A percentile compares a stretch with the other conserved stretches of the same genome.
Conservation (phyloP, 2,797 vertebrate genomes). For the Enteromius radiatus region DNA sequence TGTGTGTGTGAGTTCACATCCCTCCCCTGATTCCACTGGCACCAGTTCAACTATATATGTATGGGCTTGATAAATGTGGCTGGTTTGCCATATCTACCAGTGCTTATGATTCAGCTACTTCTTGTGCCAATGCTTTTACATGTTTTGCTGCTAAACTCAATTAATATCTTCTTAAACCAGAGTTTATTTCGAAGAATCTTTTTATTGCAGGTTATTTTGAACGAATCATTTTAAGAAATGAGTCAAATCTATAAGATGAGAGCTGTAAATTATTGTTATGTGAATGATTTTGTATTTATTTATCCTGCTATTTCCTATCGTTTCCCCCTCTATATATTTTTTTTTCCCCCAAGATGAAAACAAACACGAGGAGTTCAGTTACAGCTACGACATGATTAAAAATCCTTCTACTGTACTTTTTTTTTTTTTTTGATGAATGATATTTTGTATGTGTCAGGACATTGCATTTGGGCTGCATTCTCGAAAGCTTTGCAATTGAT, state of each 20-base stretch:
- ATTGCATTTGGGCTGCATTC: slow-evolving; percentile 44
- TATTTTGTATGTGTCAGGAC: slow-evolving; percentile 34
- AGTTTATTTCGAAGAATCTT: slow-evolving; percentile 20
- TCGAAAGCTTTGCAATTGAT: slow-evolving; percentile 48
- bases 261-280: slow-evolving; percentile 62
- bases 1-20: slow-evolving; percentile 21
- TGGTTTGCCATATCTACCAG: slow-evolving; percentile 54
- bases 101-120: slow-evolving; percentile 40
- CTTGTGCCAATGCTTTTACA: slow-evolving; percentile 49
- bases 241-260: slow-evolving; percentile 41
- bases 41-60: slow-evolving; percentile 37
- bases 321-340: slow-evolving; percentile 63
- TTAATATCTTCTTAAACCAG: slow-evolving; percentile 44
- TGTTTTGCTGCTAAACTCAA: slow-evolving; percentile 56
- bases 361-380: slow-evolving; percentile 1
- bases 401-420: slow-evolving; percentile 14
- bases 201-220: slow-evolving; percentile 22
- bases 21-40: slow-evolving; percentile 29
- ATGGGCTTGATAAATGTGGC: slow-evolving; percentile 38
- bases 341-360: slow-evolving; percentile 4
- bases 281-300: slow-evolving; percentile 73
- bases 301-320: slow-evolving; percentile 64
- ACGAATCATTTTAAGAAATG: slow-evolving; percentile 22
- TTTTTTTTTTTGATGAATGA: background rate
- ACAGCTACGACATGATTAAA: slow-evolving; percentile 5